Evolutionary conservation across 2,888 invertebrate species (phyloP).

Genomic region (Stenotaenia linearis): DNA sequence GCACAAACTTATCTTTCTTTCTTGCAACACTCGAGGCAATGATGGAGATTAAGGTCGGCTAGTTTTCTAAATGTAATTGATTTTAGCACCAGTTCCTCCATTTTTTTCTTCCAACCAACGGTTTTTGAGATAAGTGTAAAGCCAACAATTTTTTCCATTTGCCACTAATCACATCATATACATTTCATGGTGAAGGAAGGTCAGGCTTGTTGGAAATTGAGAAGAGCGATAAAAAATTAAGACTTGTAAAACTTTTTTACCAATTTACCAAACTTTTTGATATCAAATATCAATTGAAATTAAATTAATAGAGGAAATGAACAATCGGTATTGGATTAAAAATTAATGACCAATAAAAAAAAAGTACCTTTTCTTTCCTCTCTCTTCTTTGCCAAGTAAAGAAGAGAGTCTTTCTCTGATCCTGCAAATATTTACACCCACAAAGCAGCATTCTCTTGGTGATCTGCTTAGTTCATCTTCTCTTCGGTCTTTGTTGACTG

Average conservation of each 20-base stretch:
- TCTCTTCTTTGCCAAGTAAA: neutral
- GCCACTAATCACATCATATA: neutral
- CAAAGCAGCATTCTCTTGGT: neutral
- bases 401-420: neutral
- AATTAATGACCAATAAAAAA: no score
- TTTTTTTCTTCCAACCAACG: neutral
- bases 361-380: neutral
- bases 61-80: slow-evolving; percentile 9
- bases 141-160: neutral
- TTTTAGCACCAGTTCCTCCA: neutral
- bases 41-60: slow-evolving; percentile 4
- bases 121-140: neutral
- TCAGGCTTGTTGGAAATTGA: neutral
- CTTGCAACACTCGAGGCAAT: slow-evolving; percentile 1
- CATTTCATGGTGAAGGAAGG: neutral
- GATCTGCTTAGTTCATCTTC: neutral
- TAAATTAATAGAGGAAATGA: no score
- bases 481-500: neutral
- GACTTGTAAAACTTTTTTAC: no score
- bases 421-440: neutral
- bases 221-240: neutral
- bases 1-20: slow-evolving; percentile 9
- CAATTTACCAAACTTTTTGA: no score
- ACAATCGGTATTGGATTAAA: no score
- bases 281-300: no score